These are phyloP conservation scores for Autographa gamma DNA, from an alignment of 2,888 invertebrate species.

Conservation along the genomic window DNA sequence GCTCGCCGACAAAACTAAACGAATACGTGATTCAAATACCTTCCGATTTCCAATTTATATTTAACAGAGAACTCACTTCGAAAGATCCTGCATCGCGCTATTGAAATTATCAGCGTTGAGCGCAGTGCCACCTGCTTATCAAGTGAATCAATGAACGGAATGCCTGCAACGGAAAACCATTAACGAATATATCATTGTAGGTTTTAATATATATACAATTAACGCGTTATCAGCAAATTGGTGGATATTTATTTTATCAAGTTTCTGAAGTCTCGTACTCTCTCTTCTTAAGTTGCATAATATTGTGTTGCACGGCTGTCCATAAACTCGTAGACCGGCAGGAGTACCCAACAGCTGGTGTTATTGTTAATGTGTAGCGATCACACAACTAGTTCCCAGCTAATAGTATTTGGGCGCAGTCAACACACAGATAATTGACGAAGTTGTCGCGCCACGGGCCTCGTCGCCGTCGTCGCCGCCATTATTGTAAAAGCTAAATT, in stretches of 20 bases:
- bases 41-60: constrained; percentile 37
- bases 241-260: no score
- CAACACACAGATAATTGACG: constrained; percentile 69
- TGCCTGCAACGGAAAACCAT: background rate
- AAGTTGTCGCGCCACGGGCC: constrained; percentile 57
- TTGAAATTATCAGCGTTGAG: constrained; percentile 24
- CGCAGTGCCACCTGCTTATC: constrained; percentile 9
- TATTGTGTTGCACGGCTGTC: constrained; percentile 6
- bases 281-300: no score
- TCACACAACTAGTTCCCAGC: constrained; percentile 41
- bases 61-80: constrained; percentile 26
- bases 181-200: background rate
- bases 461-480: constrained; percentile 43
- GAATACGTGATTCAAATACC: constrained; percentile 60
- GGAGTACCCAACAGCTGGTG: constrained; percentile 9
- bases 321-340: constrained; percentile 21
- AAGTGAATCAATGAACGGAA: background rate
- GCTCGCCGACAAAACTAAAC: constrained; percentile 52
- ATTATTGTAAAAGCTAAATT: constrained; percentile 71
- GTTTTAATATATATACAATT: background rate
- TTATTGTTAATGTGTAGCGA: constrained; percentile 27
- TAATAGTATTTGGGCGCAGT: constrained; percentile 55
- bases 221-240: no score
- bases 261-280: no score
- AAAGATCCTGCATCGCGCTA: constrained; percentile 20